Percentiles rank a stretch among this genome's conserved stretches.
Evolutionary conservation across 2,113 vertebrate genomes (phyloP).

Genomic region (Rhegmatorhina hoffmannsi): DNA sequence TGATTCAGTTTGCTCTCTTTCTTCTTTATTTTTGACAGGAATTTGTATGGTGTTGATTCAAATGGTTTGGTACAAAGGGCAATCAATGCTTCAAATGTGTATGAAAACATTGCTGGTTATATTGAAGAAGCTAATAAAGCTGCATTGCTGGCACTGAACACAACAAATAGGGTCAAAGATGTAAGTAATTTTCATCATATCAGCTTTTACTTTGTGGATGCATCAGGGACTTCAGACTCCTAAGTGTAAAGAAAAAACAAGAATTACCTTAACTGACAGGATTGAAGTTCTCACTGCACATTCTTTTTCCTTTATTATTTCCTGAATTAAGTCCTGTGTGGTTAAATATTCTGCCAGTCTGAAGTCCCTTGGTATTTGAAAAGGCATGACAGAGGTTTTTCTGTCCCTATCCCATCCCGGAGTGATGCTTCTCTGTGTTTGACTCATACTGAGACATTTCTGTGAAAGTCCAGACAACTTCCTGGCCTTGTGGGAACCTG

Average conservation of each 20-base stretch:
- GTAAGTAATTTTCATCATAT: slow-evolving; percentile 73
- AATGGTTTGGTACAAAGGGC: slow-evolving; percentile 94
- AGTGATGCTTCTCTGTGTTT: not conserved
- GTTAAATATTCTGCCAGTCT: not conserved
- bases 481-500: not conserved
- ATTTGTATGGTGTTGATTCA: slow-evolving; percentile 84
- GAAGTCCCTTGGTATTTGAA: not conserved
- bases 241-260: not conserved
- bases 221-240: not conserved
- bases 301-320: not conserved
- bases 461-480: not conserved
- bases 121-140: slow-evolving; percentile 84
- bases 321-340: not conserved
- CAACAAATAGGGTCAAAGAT: slow-evolving; percentile 84
- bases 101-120: slow-evolving; percentile 90
- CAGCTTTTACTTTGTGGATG: not conserved
- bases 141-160: slow-evolving; percentile 78
- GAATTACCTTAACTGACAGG: not conserved
- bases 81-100: slow-evolving; percentile 90
- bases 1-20: not conserved
- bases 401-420: not conserved
- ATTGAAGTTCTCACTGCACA: not conserved
- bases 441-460: not conserved
- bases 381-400: not conserved
- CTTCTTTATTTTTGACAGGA: slow-evolving; percentile 45